Base-by-base conservation (phyloP, 2,888 invertebrate species). In the Dioctria rufipes region DNA sequence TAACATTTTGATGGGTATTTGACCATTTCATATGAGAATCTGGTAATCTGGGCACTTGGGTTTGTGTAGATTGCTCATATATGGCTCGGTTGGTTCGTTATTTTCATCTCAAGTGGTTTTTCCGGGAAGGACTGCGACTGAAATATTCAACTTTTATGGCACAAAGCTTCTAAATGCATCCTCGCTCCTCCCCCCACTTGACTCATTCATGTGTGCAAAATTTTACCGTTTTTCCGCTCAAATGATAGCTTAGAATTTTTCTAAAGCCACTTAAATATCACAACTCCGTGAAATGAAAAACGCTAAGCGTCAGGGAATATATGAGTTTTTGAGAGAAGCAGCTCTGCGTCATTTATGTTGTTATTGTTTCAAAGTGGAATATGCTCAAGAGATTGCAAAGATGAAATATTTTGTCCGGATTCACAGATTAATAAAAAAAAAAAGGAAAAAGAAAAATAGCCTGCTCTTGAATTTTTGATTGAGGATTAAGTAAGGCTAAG, bases 1-100 rank as follows among this genome's bases (percentile, higher is more conserved):
- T n/a, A 73, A 73, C 73, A 73, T 73, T 73, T 73, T 73, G 73
- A 73, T 73, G 58, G 73, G 58, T 73, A 73, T 73, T 73, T 73
- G 73, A 73, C 73, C 73, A 73, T 73, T 73, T 73, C 73, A 73
- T 73, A 73, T 73, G 73, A 25, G 25, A 73, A 73, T 73, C 73
- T 73, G 58, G 73, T 73, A 73, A 73, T 73, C 73, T 60, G 73
- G 42, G 51, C 73, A 58, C 71, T 71, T 71, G 58, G 71, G 25
- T n/a, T 40, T 40, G 60, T 60, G 73, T 58, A 73, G 58, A 73
- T 73, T 73, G 73, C 58, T 73, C 73, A 73, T 73, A 73, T 73
- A 60, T 58, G 58, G 73, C 58, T 73, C 42, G 42, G 58, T 42
- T 73, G 73, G 73, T 73, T 60, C 73, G 73, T 73, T 73, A 73